Percentiles rank a stretch among this genome's conserved stretches.
Conservation (phyloP, 2,113 vertebrate genomes). For the Numenius arquata region DNA sequence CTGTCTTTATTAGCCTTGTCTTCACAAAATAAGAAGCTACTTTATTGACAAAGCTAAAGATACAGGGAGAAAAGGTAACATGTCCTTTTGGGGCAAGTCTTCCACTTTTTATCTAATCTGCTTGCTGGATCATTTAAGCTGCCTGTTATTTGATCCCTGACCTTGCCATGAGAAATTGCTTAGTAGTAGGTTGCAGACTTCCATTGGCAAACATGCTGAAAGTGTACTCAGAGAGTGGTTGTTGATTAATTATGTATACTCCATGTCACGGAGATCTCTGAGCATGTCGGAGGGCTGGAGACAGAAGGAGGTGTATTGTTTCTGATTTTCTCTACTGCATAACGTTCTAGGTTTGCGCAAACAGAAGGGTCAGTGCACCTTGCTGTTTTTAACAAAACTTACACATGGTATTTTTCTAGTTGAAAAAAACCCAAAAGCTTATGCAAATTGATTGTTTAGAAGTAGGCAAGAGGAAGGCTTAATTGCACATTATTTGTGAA, state of each 20-base stretch:
- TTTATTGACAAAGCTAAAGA: neutral
- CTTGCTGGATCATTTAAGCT: constrained; percentile 49
- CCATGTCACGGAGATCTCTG: constrained; percentile 31
- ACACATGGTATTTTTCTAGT: neutral
- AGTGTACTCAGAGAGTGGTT: constrained; percentile 36
- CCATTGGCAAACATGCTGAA: constrained; percentile 45
- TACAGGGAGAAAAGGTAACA: neutral
- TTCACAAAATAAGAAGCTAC: neutral
- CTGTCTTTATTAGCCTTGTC: neutral
- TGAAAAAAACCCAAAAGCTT: neutral
- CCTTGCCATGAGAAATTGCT: constrained; percentile 57
- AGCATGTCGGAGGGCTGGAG: constrained; percentile 15
- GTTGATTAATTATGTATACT: constrained; percentile 65
- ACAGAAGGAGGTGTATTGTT: constrained; percentile 3
- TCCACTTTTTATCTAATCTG: constrained; percentile 16
- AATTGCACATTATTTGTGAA: neutral
- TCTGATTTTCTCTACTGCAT: constrained; percentile 23
- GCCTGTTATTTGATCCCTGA: constrained; percentile 58
- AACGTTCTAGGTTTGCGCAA: constrained; percentile 5
- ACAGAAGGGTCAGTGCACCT: neutral
- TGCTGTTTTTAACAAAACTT: neutral
- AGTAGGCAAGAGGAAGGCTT: neutral
- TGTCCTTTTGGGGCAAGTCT: neutral
- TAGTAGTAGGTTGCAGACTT: constrained; percentile 44
- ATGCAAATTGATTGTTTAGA: neutral